phyloP scores from a whole-genome alignment of 2,888 invertebrate genomes.

The Rhagium mordax region DNA sequence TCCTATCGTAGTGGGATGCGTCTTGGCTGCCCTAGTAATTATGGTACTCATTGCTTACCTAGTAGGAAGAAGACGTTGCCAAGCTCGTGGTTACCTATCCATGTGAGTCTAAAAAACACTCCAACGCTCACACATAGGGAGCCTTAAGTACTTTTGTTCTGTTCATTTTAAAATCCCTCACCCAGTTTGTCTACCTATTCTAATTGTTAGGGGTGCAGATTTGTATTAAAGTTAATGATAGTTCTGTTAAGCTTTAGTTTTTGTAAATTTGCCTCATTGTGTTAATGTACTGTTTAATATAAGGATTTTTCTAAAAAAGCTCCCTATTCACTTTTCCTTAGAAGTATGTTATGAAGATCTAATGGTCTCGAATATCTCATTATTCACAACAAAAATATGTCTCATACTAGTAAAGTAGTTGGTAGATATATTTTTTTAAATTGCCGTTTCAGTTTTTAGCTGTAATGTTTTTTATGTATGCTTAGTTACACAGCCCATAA shows the following conservation, averaged over 20 bases:
- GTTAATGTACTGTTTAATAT: conserved; percentile 7
- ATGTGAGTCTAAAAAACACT: conserved; percentile 76
- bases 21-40: conserved; percentile 90
- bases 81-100: conserved; percentile 89
- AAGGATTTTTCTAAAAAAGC: neutral
- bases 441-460: neutral
- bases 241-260: neutral
- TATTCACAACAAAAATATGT: neutral
- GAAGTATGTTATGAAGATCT: neutral
- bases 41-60: conserved; percentile 95
- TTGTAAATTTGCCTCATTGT: neutral
- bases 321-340: neutral
- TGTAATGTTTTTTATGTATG: conserved; percentile 11
- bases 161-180: neutral
- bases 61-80: conserved; percentile 89
- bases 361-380: conserved; percentile 2
- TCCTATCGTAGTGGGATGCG: conserved; percentile 97
- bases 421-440: conserved; percentile 8
- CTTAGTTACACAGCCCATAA: conserved; percentile 13
- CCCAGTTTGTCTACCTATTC: conserved; percentile 1
- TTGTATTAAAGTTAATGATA: neutral
- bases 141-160: conserved; percentile 27
- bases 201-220: neutral
- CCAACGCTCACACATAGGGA: conserved; percentile 53
- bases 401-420: neutral